phyloP scores from a whole-genome alignment of 2,113 vertebrate genomes.

The Caloenas nicobarica region DNA sequence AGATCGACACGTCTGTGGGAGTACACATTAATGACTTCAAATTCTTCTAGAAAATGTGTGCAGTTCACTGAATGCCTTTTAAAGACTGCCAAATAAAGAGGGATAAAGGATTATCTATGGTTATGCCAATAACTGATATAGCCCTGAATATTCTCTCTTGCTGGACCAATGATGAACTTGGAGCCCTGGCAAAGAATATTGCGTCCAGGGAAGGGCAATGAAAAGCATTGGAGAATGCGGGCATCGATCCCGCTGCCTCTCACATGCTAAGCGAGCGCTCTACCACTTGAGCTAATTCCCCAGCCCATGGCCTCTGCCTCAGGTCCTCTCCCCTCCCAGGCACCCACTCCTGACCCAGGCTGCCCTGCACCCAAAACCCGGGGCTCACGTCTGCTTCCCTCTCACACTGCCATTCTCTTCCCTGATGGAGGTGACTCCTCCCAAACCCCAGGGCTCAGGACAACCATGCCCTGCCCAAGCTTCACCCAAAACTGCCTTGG shows the following conservation, averaged over 20 bases:
- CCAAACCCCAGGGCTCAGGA: no score
- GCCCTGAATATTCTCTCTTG: fast-evolving
- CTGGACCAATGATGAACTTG: no score
- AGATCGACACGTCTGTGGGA: fast-evolving
- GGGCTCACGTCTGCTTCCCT: no score
- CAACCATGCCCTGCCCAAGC: no score
- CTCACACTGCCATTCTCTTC: no score
- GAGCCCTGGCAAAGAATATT: no score
- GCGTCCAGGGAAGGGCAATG: neutral
- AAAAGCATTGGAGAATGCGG: neutral
- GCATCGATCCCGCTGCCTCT: conserved; percentile 85
- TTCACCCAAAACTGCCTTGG: no score
- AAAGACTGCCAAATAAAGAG: fast-evolving
- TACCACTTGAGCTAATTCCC: conserved; percentile 64
- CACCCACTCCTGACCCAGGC: no score
- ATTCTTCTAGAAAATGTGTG: fast-evolving
- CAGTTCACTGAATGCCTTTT: fast-evolving
- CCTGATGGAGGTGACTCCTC: no score
- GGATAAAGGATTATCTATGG: fast-evolving
- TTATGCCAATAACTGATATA: neutral
- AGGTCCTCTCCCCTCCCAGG: no score
- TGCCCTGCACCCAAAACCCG: no score
- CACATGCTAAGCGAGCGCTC: conserved; percentile 83
- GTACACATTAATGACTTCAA: fast-evolving
- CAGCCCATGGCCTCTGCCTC: no score